Conservation (phyloP, 2,797 vertebrate genomes). For the Catostomus latipinnis region DNA sequence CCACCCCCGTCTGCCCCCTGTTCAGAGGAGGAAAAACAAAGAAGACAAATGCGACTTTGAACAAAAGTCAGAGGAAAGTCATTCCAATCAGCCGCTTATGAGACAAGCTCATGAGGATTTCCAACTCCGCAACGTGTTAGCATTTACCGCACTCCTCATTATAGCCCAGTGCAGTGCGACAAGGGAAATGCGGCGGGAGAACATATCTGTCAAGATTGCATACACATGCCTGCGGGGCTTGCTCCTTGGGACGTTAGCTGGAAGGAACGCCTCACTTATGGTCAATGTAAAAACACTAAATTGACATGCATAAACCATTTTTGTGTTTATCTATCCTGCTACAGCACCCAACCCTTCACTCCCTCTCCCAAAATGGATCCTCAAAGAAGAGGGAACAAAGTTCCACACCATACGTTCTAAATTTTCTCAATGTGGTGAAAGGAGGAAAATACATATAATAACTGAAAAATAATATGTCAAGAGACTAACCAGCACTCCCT, state of each 20-base stretch:
- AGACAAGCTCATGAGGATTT: conserved; percentile 85
- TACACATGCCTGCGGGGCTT: conserved; percentile 76
- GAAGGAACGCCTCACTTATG: conserved; percentile 76
- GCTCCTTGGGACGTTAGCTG: conserved; percentile 69
- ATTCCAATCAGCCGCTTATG: conserved; percentile 88
- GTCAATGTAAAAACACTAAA: conserved; percentile 75
- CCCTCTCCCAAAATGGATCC: conserved; percentile 56
- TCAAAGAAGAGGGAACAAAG: conserved; percentile 64
- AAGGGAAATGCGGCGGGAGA: conserved; percentile 57
- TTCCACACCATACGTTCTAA: conserved; percentile 74
- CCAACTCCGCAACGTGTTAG: conserved; percentile 82
- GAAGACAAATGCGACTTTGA: conserved; percentile 77
- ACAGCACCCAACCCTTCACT: conserved; percentile 30
- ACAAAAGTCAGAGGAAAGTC: conserved; percentile 78
- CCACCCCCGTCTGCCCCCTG: conserved; percentile 55
- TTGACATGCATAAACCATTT: conserved; percentile 70
- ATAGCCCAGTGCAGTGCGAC: conserved; percentile 45
- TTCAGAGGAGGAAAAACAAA: conserved; percentile 61
- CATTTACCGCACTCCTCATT: conserved; percentile 73
- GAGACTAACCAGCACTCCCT: conserved; percentile 77
- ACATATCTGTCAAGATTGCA: conserved; percentile 78
- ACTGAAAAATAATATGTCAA: conserved; percentile 80
- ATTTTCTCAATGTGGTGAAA: conserved; percentile 71
- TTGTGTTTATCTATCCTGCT: conserved; percentile 59
- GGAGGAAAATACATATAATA: conserved; percentile 76